Evolutionary conservation across 2,888 invertebrate genomes (phyloP), one percentile per base, ranked within the genome.

Genomic region (Sepioteuthis lessoniana): DNA sequence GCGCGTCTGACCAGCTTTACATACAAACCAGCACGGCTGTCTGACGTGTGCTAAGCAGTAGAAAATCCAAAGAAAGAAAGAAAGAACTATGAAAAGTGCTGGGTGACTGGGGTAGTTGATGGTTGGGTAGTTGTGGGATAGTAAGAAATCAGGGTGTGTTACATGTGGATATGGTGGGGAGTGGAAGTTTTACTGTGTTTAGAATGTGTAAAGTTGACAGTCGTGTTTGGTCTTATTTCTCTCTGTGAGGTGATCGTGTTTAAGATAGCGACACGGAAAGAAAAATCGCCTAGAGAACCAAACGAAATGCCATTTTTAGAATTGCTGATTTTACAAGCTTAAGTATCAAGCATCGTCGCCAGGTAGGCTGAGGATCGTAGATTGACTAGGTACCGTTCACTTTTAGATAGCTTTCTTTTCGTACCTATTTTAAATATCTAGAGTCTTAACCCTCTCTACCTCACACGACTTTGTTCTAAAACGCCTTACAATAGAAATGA

Each of bases 11-110:
- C 76, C 10, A 76, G 76, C n/a, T 76, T n/a, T 16, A 76, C n/a
- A 76, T 76, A 13, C n/a, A 76, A 76, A n/a, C 76, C n/a, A 76
- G 76, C 76, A 76, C 76, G 76, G 35, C 35, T 19, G 76, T 76
- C 76, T 76, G 76, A 76, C 76, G 76, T 76, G 76, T 76, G 76
- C 76, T 76, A 76, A 76, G 76, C 8, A n/a, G 35, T n/a, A 35
- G 35, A n/a, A 76, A 76, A 76, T 76, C 76, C 76, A 35, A 76
- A n/a, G 76, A 76, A 76, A n/a, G 76, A 76, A n/a, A 76, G n/a
- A n/a, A 76, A n/a, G 35, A 76, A 35, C 10, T 13, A 35, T 16
- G 10, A n/a, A 35, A 76, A 16, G 76, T 76, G 76, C n/a, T 13
- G 76, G 76, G 10, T 76, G 35, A 10, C n/a, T 76, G 13, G 76